Conservation (phyloP, 2,888 invertebrate genomes). For the Epinotia nisella region DNA sequence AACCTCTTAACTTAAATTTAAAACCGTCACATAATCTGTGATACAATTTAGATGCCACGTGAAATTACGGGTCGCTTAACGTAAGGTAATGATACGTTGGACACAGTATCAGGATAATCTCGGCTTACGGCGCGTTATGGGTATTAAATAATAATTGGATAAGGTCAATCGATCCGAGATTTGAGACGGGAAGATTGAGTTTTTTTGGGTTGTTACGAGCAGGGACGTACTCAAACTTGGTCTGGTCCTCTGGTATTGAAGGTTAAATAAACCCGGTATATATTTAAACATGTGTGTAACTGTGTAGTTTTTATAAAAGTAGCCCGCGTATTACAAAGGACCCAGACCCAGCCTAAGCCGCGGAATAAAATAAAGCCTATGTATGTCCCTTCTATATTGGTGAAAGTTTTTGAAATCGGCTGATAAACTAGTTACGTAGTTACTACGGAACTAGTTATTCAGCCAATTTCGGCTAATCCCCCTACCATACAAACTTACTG, state of each 20-base stretch:
- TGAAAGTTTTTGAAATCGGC: no score
- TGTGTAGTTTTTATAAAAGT: no score
- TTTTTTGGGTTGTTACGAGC: slow-evolving; percentile 12
- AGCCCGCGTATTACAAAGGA: no score
- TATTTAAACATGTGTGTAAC: no score
- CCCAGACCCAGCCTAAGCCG: no score
- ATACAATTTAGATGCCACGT: slow-evolving; percentile 77
- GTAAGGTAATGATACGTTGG: slow-evolving; percentile 76
- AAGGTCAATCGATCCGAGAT: slow-evolving; percentile 71
- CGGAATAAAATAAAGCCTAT: no score
- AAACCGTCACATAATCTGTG: slow-evolving; percentile 57
- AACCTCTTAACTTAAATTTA: slow-evolving; percentile 20
- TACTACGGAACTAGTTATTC: no score
- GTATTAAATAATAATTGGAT: slow-evolving; percentile 82
- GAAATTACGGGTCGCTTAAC: slow-evolving; percentile 70
- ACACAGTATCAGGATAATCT: slow-evolving; percentile 70
- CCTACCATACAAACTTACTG: no score
- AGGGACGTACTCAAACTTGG: not conserved
- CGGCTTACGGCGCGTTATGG: slow-evolving; percentile 74
- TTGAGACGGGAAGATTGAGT: slow-evolving; percentile 47
- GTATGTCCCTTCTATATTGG: no score
- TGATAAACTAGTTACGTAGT: no score
- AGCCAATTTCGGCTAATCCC: no score
- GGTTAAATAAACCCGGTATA: not conserved
- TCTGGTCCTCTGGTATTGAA: not conserved